Conservation (phyloP, 2,888 invertebrate genomes). For the Heliconius cydno region DNA sequence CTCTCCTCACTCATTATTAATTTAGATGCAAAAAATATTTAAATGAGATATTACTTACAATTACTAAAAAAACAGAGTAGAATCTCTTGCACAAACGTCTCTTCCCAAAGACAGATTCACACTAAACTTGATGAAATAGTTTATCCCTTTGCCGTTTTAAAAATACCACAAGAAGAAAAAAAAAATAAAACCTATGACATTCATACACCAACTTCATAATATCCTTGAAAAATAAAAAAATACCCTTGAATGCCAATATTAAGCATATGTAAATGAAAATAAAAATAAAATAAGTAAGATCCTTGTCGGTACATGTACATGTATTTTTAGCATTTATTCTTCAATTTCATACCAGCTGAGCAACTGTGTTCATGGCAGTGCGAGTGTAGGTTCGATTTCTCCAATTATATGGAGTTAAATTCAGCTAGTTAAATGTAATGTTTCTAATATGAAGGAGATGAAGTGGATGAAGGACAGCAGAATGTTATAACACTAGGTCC, state of each 20-base stretch:
- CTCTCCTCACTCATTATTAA: not conserved
- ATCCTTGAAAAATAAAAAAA: not conserved
- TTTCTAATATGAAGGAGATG: too few relatives aligned
- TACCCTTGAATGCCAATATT: not conserved
- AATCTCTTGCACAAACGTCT: conserved; percentile 2
- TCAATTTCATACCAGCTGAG: not conserved
- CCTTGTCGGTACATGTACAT: not conserved
- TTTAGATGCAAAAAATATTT: not conserved
- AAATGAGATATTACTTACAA: not conserved
- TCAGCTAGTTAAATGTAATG: too few relatives aligned
- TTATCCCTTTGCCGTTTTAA: not conserved
- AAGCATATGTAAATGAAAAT: not conserved
- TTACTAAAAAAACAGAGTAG: not conserved
- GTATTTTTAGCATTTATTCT: not conserved
- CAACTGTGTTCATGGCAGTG: not conserved
- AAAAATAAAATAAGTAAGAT: not conserved
- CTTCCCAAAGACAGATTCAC: not conserved
- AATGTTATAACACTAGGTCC: too few relatives aligned
- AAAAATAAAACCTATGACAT: conserved; percentile 9
- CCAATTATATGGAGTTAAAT: too few relatives aligned
- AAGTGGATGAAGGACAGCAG: too few relatives aligned
- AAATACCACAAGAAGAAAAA: not conserved
- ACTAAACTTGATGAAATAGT: not conserved
- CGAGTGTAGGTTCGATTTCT: not conserved
- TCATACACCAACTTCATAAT: not conserved